phyloP scores from a whole-genome alignment of 1,140 invertebrate species.

The Mesaphorura yosii region DNA sequence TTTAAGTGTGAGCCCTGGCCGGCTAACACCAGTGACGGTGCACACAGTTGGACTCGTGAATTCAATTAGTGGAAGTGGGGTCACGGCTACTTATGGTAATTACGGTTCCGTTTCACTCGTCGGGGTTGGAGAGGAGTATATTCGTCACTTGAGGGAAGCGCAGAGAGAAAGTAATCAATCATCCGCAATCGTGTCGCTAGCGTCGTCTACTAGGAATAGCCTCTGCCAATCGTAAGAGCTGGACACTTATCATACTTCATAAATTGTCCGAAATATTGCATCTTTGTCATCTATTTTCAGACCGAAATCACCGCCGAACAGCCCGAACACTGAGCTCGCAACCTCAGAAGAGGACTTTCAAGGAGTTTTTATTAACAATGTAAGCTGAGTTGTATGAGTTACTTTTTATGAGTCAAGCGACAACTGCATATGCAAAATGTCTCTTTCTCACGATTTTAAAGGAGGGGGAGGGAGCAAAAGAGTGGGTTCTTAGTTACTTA shows the following conservation, averaged over 20 bases:
- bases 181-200: slow-evolving; percentile 64
- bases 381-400: no score
- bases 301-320: slow-evolving; percentile 81
- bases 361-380: slow-evolving; percentile 69
- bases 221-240: slow-evolving; percentile 31
- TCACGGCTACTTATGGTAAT: no score
- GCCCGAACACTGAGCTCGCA: slow-evolving; percentile 64
- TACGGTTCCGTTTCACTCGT: no score
- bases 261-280: slow-evolving; percentile 2
- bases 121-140: slow-evolving; percentile 58
- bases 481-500: slow-evolving; percentile 19
- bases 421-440: no score
- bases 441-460: background rate
- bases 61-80: slow-evolving; percentile 24
- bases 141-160: slow-evolving; percentile 67
- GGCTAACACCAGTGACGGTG: slow-evolving; percentile 42
- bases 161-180: slow-evolving; percentile 75
- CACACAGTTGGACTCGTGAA: slow-evolving; percentile 41
- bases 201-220: slow-evolving; percentile 57
- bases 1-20: slow-evolving; percentile 49
- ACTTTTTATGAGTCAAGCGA: no score
- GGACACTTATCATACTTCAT: background rate
- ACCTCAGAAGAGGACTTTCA: slow-evolving; percentile 59
- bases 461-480: slow-evolving; percentile 17
- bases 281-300: slow-evolving; percentile 48